phyloP scores from a whole-genome alignment of 2,888 invertebrate species.

The Sarcophaga subvicina region DNA sequence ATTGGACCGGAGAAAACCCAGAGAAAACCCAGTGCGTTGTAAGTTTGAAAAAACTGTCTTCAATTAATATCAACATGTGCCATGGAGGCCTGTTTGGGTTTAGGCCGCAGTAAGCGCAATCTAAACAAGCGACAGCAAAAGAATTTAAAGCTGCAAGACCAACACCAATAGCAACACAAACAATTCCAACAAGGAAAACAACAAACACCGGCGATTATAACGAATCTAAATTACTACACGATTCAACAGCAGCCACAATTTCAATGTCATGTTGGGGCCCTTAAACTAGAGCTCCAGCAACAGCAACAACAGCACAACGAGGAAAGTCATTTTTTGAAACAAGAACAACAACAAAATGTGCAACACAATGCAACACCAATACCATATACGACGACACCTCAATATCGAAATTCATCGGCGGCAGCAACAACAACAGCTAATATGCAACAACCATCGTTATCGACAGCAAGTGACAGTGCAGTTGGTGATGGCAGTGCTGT shows the following conservation, averaged over 20 bases:
- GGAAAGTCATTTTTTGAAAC: conserved; percentile 66
- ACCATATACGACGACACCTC: conserved; percentile 71
- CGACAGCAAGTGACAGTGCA: conserved; percentile 20
- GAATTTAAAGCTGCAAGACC: conserved; percentile 69
- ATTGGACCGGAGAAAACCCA: neutral
- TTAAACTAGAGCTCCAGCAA: too few species aligned
- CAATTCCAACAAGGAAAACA: conserved; percentile 71
- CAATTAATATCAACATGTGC: conserved; percentile 78
- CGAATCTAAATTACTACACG: conserved; percentile 70
- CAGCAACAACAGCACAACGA: neutral
- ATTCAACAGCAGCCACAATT: conserved; percentile 71
- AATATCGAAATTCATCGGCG: conserved; percentile 82
- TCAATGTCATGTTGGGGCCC: conserved; percentile 66
- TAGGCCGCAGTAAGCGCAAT: conserved; percentile 80
- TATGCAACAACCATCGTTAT: conserved; percentile 27
- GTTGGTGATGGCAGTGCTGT: neutral
- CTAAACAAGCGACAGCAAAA: conserved; percentile 72
- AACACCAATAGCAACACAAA: conserved; percentile 70
- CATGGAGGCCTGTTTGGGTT: conserved; percentile 81
- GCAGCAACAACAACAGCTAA: conserved; percentile 43
- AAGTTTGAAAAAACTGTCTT: conserved; percentile 42
- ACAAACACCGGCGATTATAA: conserved; percentile 62
- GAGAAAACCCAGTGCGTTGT: neutral
- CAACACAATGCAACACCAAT: conserved; percentile 41
- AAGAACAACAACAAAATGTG: conserved; percentile 60